Conservation (phyloP, 2,888 invertebrate species). For the Tenthredo notha region DNA sequence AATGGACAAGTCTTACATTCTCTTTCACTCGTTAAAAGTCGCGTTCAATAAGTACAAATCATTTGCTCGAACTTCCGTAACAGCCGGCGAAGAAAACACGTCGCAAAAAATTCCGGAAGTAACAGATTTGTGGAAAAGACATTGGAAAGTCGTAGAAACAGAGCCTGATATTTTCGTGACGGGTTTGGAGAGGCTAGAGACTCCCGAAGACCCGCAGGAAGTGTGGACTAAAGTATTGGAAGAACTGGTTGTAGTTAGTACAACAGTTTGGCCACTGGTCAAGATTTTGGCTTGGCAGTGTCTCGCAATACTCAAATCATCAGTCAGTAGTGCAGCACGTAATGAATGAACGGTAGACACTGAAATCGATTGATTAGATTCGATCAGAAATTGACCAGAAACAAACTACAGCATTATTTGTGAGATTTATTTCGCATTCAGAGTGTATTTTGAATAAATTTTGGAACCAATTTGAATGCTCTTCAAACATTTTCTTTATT, state of each 20-base stretch:
- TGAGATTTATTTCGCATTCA: background rate
- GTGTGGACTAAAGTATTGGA: slow-evolving; percentile 43
- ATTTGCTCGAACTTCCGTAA: background rate
- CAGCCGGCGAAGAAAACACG: background rate
- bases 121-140: slow-evolving; percentile 44
- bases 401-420: background rate
- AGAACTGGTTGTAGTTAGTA: slow-evolving; percentile 33
- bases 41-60: slow-evolving; percentile 42
- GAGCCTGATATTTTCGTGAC: slow-evolving; percentile 37
- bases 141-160: slow-evolving; percentile 1
- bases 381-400: background rate
- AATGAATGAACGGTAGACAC: background rate
- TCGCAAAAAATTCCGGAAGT: slow-evolving; percentile 4
- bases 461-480: background rate
- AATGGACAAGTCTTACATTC: slow-evolving; percentile 39
- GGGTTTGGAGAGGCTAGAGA: background rate
- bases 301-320: slow-evolving; percentile 28
- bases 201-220: slow-evolving; percentile 5
- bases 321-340: background rate
- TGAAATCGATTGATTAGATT: background rate
- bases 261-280: slow-evolving; percentile 39
- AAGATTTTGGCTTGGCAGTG: slow-evolving; percentile 49
- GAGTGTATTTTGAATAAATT: background rate
- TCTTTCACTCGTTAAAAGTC: slow-evolving; percentile 48
- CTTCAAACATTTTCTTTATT: background rate